Percentiles rank a stretch among this genome's conserved stretches.
phyloP scores from a whole-genome alignment of 2,888 invertebrate species.

The Patella caerulea region DNA sequence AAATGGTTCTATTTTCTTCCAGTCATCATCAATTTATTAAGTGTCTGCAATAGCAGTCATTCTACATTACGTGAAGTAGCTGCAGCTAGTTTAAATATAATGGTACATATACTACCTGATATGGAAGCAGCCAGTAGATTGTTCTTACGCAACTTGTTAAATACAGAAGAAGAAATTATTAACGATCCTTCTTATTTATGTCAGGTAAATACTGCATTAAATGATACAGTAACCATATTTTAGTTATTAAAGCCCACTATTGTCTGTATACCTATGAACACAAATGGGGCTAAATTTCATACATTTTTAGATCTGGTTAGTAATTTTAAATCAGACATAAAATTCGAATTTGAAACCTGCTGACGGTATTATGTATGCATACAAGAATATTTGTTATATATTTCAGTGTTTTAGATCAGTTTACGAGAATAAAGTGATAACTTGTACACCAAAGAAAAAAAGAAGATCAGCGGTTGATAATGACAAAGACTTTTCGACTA shows the following conservation, averaged over 20 bases:
- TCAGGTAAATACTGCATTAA: slow-evolving; percentile 40
- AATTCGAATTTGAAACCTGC: too few species aligned
- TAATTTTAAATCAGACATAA: too few species aligned
- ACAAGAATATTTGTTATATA: too few species aligned
- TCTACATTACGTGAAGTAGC: slow-evolving; percentile 76
- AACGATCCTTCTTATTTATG: slow-evolving; percentile 50
- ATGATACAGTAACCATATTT: too few species aligned
- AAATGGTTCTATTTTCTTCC: slow-evolving; percentile 21
- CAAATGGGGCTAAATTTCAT: too few species aligned
- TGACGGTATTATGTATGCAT: too few species aligned
- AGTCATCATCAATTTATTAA: slow-evolving; percentile 75
- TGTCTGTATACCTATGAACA: too few species aligned
- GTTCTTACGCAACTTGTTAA: slow-evolving; percentile 46
- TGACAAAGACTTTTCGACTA: slow-evolving; percentile 14
- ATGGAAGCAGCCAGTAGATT: slow-evolving; percentile 20
- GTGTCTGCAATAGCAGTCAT: slow-evolving; percentile 77
- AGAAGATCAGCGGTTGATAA: background rate
- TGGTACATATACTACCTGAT: slow-evolving; percentile 22
- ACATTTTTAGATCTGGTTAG: too few species aligned
- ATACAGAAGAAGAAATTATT: slow-evolving; percentile 53
- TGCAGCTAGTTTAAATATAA: slow-evolving; percentile 74
- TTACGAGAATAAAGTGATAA: too few species aligned
- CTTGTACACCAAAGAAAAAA: background rate
- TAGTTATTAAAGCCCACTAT: too few species aligned
- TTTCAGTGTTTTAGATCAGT: too few species aligned